Evolutionary conservation across 1,140 invertebrate genomes (phyloP), one percentile per base, ranked within the genome.

Genomic region (Triops longicaudatus): DNA sequence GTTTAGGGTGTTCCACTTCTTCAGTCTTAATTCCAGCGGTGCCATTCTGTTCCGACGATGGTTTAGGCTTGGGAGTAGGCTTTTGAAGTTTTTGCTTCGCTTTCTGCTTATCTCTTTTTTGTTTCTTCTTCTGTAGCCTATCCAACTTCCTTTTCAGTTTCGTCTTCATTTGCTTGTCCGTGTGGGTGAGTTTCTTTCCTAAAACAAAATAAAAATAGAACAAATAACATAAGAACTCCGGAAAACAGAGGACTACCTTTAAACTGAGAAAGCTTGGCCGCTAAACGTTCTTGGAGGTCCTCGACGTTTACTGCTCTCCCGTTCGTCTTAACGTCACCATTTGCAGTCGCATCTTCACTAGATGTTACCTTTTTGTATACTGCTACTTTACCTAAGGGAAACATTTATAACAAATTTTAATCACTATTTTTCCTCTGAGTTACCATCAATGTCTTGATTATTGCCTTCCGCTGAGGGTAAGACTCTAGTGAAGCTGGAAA

Each of bases 111-210:
- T 86, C 86, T 42, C 86, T 88, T 74, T 86, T 86, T 10, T 88
- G 81, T 79, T 82, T 83, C 78, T 85, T 88, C 79, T 88, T 88
- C 22, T 77, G 72, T 22, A 77, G n/a, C 42, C 87, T 88, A 73
- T 86, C 86, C 12, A 88, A 81, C 79, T 82, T 83, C 78, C 85
- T 87, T 79, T 88, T 88, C 11, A 88, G 79, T 31, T 81, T 84
- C 78, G 87, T 88, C 77, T 87, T 88, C 1, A 84, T 43, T 73
- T 87, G 79, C 81, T 87, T 87, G n/a, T 88, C 84, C 79, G 86
- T 85, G 63, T 87, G 87, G 44, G 82, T 83, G 9, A 87, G 77
- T 26, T 84, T 85, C 79, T 85, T 87, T 28, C 80, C 80, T 80
- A 73, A n/a, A 79, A 74, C n/a, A 43, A 77, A 42, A 77, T 31